Percentiles rank a stretch among this genome's conserved stretches.
Conservation (phyloP, 2,888 invertebrate genomes). For the Proisotoma minuta region DNA sequence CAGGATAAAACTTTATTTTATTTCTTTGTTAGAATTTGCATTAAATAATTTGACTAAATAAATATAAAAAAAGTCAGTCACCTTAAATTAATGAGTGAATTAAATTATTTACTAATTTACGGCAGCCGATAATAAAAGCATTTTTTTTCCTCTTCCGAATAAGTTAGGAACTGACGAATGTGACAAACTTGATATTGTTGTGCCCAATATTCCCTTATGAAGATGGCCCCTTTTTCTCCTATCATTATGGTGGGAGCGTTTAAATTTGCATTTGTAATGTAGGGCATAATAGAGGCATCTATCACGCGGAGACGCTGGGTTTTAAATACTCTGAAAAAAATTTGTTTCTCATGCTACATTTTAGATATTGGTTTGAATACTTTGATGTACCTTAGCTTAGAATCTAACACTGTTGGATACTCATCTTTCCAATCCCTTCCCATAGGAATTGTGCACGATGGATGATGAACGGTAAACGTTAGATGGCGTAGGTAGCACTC, state of each 20-base stretch:
- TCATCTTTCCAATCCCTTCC: constrained; percentile 25
- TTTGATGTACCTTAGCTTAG: constrained; percentile 39
- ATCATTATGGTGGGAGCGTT: constrained; percentile 37
- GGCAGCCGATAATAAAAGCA: constrained; percentile 29
- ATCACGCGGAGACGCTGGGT: constrained; percentile 32
- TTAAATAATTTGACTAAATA: too few relatives aligned
- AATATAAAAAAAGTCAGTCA: too few relatives aligned
- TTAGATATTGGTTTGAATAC: too few relatives aligned
- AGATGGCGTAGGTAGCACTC: constrained; percentile 38
- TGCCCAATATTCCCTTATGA: constrained; percentile 33
- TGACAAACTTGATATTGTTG: constrained; percentile 29
- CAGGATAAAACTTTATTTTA: too few relatives aligned
- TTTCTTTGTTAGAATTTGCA: too few relatives aligned
- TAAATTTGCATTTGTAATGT: constrained; percentile 38
- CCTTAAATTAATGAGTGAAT: too few relatives aligned
- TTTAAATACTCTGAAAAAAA: constrained; percentile 25
- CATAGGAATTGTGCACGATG: constrained; percentile 37
- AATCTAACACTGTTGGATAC: constrained; percentile 38
- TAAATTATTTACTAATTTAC: constrained; percentile 3
- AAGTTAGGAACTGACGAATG: constrained; percentile 7
- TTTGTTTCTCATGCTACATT: not conserved
- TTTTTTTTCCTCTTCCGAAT: constrained; percentile 9
- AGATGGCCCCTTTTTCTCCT: constrained; percentile 28
- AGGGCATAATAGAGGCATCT: constrained; percentile 28
- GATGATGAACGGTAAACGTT: constrained; percentile 37